Conservation (phyloP, 2,888 invertebrate species). For the Synergus itoensis region DNA sequence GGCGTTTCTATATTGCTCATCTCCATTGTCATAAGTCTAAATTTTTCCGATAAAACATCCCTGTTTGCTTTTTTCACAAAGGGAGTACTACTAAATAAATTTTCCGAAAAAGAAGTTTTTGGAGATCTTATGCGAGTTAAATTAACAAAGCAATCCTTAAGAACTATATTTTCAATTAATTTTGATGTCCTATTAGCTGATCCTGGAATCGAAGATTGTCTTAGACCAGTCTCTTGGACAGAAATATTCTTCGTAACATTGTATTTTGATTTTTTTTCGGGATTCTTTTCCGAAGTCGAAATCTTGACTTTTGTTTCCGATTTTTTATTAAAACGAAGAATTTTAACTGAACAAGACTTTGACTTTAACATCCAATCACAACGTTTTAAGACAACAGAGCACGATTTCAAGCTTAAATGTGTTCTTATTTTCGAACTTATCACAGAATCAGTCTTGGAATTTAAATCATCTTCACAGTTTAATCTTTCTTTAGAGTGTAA, state of each 20-base stretch:
- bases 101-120: not conserved
- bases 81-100: constrained; percentile 28
- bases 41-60: not conserved
- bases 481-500: not conserved
- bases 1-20: not conserved
- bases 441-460: not conserved
- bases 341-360: constrained; percentile 15
- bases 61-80: not conserved
- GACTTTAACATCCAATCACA: constrained; percentile 9
- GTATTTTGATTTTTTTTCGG: not conserved
- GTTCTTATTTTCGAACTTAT: not conserved
- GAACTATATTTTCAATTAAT: not conserved
- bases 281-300: not conserved
- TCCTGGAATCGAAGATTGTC: not conserved
- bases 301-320: not conserved
- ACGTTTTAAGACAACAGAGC: not conserved
- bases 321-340: not conserved
- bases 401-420: not conserved
- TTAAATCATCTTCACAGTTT: not conserved
- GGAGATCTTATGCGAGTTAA: constrained; percentile 1
- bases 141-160: constrained; percentile 10
- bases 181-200: not conserved
- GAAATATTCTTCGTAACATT: not conserved
- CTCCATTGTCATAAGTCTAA: not conserved
- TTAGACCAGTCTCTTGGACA: not conserved